Evolutionary conservation across 2,113 vertebrate species (phyloP).

Genomic region (Apeltes quadracus): DNA sequence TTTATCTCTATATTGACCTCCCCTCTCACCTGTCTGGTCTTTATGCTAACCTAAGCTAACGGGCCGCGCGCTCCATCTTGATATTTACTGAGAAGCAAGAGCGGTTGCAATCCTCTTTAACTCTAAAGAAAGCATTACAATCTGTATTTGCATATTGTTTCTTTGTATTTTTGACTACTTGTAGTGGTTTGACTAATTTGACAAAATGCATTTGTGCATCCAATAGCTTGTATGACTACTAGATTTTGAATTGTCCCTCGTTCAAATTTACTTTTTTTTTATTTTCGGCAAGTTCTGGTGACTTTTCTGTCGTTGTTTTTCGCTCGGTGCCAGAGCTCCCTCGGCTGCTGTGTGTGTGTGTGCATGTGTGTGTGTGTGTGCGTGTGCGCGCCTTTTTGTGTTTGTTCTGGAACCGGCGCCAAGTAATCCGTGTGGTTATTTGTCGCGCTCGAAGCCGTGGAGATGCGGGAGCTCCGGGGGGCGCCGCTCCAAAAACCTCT

Average conservation of each 20-base stretch:
- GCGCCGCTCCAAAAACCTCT: conserved; percentile 21
- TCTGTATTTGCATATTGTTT: no score
- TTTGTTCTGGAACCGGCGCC: conserved; percentile 15
- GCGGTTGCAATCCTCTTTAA: not conserved
- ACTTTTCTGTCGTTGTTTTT: not conserved
- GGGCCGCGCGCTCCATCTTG: not conserved
- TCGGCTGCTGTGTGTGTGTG: not conserved
- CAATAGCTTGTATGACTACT: not conserved
- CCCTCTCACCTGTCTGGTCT: no score
- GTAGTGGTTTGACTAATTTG: not conserved
- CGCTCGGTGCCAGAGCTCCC: conserved; percentile 14
- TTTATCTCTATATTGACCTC: no score
- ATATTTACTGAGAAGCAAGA: not conserved
- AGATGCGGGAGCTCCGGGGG: conserved; percentile 40
- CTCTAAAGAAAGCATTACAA: not conserved
- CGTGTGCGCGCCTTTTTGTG: no score
- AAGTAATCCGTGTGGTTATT: conserved; percentile 8
- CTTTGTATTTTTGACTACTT: not conserved
- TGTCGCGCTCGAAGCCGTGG: conserved; percentile 3
- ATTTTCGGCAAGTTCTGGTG: not conserved
- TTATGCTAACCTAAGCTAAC: conserved; percentile 16
- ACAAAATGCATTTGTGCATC: not conserved
- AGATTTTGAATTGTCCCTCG: not conserved
- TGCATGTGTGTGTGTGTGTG: no score
- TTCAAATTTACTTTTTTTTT: not conserved